phyloP scores from a whole-genome alignment of 2,888 invertebrate species.

The Tanypteryx hageni region DNA sequence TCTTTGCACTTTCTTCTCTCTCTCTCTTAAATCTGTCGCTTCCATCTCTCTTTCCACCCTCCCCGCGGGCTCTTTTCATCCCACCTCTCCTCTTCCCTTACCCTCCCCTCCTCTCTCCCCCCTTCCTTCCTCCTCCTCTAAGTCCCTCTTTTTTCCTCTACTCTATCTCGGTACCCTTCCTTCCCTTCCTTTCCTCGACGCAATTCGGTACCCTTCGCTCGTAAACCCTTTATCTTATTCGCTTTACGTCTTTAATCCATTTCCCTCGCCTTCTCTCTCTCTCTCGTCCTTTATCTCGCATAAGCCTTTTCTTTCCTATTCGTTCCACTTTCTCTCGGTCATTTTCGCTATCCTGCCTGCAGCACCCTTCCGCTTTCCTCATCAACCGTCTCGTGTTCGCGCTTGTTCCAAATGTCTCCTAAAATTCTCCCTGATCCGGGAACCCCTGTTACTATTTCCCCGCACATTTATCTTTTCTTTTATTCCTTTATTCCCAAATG shows the following conservation, averaged over 20 bases:
- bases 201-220: background rate
- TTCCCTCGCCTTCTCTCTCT: background rate
- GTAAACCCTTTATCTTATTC: slow-evolving; percentile 13
- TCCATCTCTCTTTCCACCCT: background rate
- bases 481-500: too few relatives aligned
- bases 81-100: background rate
- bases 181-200: background rate
- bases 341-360: too few relatives aligned
- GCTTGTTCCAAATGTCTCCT: too few relatives aligned
- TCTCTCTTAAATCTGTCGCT: background rate
- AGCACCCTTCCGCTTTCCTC: too few relatives aligned
- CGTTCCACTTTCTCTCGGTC: background rate
- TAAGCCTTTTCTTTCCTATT: background rate
- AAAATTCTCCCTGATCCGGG: too few relatives aligned
- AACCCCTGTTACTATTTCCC: too few relatives aligned
- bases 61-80: background rate
- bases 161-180: background rate
- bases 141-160: background rate
- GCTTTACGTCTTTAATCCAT: background rate
- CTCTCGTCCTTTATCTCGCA: background rate
- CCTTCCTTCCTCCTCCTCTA: background rate
- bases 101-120: background rate
- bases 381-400: too few relatives aligned
- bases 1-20: too few relatives aligned
- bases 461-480: too few relatives aligned